phyloP scores from a whole-genome alignment of 2,113 vertebrate species.

The Azemiops feae region DNA sequence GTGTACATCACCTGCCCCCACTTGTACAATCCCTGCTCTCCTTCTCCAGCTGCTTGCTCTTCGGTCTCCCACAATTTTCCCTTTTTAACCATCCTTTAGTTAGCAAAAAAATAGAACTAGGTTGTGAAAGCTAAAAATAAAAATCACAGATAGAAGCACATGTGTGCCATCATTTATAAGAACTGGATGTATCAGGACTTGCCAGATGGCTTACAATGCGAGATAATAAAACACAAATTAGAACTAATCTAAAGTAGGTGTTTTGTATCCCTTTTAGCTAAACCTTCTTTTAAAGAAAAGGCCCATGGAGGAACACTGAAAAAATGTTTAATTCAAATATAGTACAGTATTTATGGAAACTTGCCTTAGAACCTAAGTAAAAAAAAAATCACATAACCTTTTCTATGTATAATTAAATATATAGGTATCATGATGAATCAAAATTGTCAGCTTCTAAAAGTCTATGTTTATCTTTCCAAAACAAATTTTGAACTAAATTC shows the following conservation, averaged over 20 bases:
- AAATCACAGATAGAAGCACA: not conserved
- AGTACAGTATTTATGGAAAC: not conserved
- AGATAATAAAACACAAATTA: constrained; percentile 35
- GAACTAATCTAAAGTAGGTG: not conserved
- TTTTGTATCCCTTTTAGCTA: not conserved
- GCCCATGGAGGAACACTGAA: not conserved
- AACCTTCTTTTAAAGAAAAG: not conserved
- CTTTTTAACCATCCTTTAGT: constrained; percentile 20
- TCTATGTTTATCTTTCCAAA: not conserved
- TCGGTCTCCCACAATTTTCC: constrained; percentile 6
- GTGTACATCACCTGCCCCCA: not conserved
- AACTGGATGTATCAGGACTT: constrained; percentile 22
- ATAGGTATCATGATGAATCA: not conserved
- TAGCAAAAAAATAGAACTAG: constrained; percentile 42
- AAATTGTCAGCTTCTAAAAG: not conserved
- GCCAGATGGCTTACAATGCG: constrained; percentile 6
- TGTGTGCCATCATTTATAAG: not conserved
- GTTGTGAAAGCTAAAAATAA: constrained; percentile 29
- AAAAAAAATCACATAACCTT: not conserved
- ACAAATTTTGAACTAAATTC: not conserved
- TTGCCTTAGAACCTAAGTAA: not conserved
- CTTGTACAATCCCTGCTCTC: constrained; percentile 29
- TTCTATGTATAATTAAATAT: not conserved
- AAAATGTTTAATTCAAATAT: not conserved
- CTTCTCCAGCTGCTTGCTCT: constrained; percentile 27